Conservation (phyloP, 2,113 vertebrate genomes). For the Lepus europaeus region DNA sequence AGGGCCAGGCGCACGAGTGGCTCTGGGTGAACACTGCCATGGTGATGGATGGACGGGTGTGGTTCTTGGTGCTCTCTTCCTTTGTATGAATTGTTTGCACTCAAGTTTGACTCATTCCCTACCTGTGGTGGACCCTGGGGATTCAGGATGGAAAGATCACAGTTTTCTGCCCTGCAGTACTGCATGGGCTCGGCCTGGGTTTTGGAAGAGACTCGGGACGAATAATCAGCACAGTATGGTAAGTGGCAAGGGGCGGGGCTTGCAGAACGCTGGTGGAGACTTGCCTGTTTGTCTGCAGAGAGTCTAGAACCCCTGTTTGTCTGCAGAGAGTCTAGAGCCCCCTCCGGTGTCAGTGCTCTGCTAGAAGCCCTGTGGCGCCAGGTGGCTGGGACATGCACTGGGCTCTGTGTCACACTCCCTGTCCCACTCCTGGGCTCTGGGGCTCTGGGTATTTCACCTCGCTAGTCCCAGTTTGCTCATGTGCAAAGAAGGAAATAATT, state of each 20-base stretch:
- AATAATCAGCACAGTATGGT: no score
- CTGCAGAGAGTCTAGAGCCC: no score
- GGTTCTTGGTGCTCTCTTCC: not conserved
- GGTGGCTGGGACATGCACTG: not conserved
- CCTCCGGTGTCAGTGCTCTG: not conserved
- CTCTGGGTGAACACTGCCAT: not conserved
- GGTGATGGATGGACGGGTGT: no score
- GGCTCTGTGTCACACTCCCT: fast-evolving
- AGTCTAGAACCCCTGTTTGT: no score
- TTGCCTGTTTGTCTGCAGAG: no score
- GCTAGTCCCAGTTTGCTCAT: not conserved
- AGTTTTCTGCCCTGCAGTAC: not conserved
- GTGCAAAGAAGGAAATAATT: not conserved
- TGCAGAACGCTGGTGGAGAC: fast-evolving
- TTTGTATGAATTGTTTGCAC: not conserved
- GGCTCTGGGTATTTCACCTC: not conserved
- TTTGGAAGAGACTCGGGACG: not conserved
- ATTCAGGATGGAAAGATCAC: not conserved
- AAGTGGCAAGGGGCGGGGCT: not conserved
- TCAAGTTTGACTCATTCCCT: not conserved
- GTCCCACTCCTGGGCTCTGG: not conserved
- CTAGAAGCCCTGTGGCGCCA: not conserved
- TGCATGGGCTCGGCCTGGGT: not conserved
- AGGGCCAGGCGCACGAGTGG: not conserved
- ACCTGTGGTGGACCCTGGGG: not conserved